Percentiles rank a stretch among this genome's conserved stretches.
Conservation (phyloP, 2,888 invertebrate species). For the Hemistola chrysoprasaria region DNA sequence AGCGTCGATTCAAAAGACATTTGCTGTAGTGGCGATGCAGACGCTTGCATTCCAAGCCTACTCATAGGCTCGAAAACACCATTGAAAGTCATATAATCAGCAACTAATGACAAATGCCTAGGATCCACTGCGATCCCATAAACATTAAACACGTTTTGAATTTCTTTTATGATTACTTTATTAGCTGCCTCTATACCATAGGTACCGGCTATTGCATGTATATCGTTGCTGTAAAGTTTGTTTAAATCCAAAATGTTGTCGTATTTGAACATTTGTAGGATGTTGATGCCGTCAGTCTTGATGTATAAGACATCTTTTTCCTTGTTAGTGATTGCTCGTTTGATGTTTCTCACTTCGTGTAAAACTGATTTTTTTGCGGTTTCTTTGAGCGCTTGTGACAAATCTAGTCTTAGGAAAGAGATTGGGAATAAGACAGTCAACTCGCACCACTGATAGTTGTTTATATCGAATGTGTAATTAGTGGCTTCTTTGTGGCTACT, state of each 20-base stretch:
- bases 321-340: constrained; percentile 90
- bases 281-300: constrained; percentile 98
- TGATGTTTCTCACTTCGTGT: constrained; percentile 90
- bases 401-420: constrained; percentile 82
- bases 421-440: constrained; percentile 87
- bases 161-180: constrained; percentile 95
- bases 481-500: constrained; percentile 67
- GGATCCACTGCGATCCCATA: constrained; percentile 98
- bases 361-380: constrained; percentile 88
- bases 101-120: constrained; percentile 94
- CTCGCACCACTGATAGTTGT: constrained; percentile 92
- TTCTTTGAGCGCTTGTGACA: constrained; percentile 87
- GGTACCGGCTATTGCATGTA: constrained; percentile 93
- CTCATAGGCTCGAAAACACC: constrained; percentile 95
- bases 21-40: constrained; percentile 97
- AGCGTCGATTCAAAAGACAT: constrained; percentile 98
- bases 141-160: constrained; percentile 97
- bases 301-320: constrained; percentile 85
- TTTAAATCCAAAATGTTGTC: constrained; percentile 89
- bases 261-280: constrained; percentile 94
- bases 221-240: constrained; percentile 95
- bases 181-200: constrained; percentile 99
- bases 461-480: constrained; percentile 89
- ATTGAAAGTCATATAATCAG: constrained; percentile 99
- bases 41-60: constrained; percentile 93